Evolutionary conservation across 1,140 invertebrate genomes (phyloP).

Genomic region (Aricia agestis): DNA sequence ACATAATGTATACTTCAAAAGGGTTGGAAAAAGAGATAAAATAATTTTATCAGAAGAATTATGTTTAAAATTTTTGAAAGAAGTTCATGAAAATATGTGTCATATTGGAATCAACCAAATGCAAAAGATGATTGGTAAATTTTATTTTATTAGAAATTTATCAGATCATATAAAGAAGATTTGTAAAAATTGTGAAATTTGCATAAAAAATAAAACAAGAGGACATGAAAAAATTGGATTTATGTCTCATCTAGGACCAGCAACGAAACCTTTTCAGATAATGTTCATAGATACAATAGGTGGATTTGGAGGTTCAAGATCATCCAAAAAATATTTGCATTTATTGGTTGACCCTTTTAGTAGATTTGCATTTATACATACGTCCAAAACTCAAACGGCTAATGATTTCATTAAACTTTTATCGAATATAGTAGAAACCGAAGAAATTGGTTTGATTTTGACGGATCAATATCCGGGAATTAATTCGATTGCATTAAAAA

Average conservation of each 20-base stretch:
- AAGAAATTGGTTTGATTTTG: constrained; percentile 18
- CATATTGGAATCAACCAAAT: constrained; percentile 21
- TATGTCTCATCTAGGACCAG: constrained; percentile 44
- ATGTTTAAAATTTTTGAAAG: constrained; percentile 4
- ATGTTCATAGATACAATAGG: constrained; percentile 27
- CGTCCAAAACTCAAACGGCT: constrained; percentile 29
- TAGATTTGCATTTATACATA: no score
- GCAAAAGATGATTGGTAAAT: not conserved
- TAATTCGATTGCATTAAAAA: constrained; percentile 17
- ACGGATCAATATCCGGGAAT: constrained; percentile 21
- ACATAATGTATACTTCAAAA: constrained; percentile 2
- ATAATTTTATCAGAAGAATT: constrained; percentile 17
- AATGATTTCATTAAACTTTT: constrained; percentile 23
- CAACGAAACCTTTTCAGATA: constrained; percentile 30
- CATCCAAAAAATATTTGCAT: constrained; percentile 29
- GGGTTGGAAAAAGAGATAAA: constrained; percentile 6
- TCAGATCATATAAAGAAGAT: not conserved
- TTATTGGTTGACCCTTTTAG: constrained; percentile 13
- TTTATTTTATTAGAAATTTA: not conserved
- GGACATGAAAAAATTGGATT: constrained; percentile 10
- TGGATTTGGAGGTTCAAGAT: constrained; percentile 27
- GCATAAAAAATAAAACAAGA: constrained; percentile 14
- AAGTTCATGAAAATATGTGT: constrained; percentile 15
- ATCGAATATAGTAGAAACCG: not conserved
- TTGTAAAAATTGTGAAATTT: constrained; percentile 15